Base-by-base conservation (phyloP, 2,113 vertebrate genomes). In the Cottus gobio region DNA sequence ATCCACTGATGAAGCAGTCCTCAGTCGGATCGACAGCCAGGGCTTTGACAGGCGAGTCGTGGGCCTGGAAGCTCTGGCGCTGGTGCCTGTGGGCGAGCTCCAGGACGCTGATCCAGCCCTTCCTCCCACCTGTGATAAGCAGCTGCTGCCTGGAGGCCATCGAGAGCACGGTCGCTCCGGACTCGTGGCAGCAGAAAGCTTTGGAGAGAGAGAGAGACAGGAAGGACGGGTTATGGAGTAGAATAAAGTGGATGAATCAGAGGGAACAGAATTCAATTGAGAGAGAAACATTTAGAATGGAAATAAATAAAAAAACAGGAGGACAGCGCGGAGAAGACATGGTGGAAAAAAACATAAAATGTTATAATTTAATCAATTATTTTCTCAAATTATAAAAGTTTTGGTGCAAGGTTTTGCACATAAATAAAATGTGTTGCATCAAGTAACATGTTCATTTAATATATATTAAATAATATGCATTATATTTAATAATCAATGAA, bases 41-140 rank as follows among this genome's bases (percentile, higher is more conserved):
- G 0, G 98, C 97, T 94, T 99, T 99, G 68, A 99, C 93, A 12
- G 97, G 95, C 1, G 98, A 99, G 93, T 99, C 98, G 57, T 99
- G 98, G 77, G 97, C 98, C 94, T 98, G 98, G 87, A 99, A 97
- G 86, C 96, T 95, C 73, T 98, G 97, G 0, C 95, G 95, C 86
- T 97, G 97, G 52, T 95, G 94, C 84, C 94, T 93, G 87, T 96
- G 96, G 3, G 93, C 90, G 73, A 99, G 95, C 93, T 99, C 98
- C 94, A 99, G 95, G 69, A 97, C 56, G 68, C 96, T 96, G 4
- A 97, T 97, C 92, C 96, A 98, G 60, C 98, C 98, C 93, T 96
- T 98, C 93, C 96, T 96, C 56, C 98, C 98, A 7, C 98, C 98
- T 12, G 97, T 98, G 91, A 99, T 92, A 56, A 99, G 94, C 15